These are phyloP conservation scores for Lampropteryx suffumata DNA, from an alignment of 2,888 invertebrate species.

Conservation along the genomic window DNA sequence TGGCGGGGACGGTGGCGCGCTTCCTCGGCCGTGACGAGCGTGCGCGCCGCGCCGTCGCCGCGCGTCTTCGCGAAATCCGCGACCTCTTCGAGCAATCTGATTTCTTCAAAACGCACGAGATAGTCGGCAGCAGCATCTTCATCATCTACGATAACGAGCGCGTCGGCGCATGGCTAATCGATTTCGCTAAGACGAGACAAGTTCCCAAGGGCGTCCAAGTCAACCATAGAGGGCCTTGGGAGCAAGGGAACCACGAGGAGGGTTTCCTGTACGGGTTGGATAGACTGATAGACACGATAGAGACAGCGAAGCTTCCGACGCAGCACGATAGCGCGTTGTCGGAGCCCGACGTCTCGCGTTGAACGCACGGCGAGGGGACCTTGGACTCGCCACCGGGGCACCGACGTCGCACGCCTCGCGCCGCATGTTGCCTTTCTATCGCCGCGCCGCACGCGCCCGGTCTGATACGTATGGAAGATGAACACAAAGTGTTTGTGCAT, in stretches of 20 bases:
- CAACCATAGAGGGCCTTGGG: constrained; percentile 92
- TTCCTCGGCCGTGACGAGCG: constrained; percentile 87
- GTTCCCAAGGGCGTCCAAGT: constrained; percentile 87
- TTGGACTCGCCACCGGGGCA: constrained; percentile 69
- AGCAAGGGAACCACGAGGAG: constrained; percentile 98
- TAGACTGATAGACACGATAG: constrained; percentile 89
- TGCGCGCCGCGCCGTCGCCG: constrained; percentile 86
- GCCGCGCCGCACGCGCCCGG: constrained; percentile 35
- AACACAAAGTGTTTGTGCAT: constrained; percentile 61
- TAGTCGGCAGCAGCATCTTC: constrained; percentile 96
- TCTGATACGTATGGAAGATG: constrained; percentile 59
- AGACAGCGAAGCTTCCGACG: constrained; percentile 57
- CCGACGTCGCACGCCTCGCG: constrained; percentile 60
- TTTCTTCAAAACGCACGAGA: constrained; percentile 94
- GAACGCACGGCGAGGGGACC: constrained; percentile 61
- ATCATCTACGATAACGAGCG: constrained; percentile 95
- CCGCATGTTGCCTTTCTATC: constrained; percentile 42
- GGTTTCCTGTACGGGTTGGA: constrained; percentile 97
- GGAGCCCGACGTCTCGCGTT: constrained; percentile 76
- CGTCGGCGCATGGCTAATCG: constrained; percentile 97
- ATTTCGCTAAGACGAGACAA: constrained; percentile 95
- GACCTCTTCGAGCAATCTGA: constrained; percentile 91
- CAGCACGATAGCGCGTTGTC: constrained; percentile 49
- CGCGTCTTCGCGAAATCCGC: constrained; percentile 90
- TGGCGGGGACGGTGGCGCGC: constrained; percentile 87